A percentile compares a stretch with the other conserved stretches of the same genome.
phyloP scores from a whole-genome alignment of 1,140 invertebrate genomes.

The Helicoverpa armigera region DNA sequence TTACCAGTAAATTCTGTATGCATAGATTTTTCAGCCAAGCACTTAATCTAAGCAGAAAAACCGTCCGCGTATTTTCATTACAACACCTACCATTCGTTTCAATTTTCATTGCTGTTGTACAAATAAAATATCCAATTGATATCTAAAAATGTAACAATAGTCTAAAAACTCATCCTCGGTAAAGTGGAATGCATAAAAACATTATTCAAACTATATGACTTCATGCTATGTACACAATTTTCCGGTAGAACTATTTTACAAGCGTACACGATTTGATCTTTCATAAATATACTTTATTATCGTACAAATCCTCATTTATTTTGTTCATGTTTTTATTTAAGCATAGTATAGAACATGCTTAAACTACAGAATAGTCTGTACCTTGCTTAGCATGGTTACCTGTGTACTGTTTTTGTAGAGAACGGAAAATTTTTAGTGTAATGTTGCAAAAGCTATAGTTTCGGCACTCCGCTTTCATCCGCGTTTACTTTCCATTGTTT shows the following conservation, averaged over 20 bases:
- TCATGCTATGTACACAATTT: slow-evolving; percentile 41
- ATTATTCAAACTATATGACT: slow-evolving; percentile 18
- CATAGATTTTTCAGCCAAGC: no score
- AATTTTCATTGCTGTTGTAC: no score
- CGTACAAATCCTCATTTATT: slow-evolving; percentile 7
- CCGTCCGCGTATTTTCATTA: no score
- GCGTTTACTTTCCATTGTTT: neutral
- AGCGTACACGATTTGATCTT: slow-evolving; percentile 17
- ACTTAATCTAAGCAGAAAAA: no score
- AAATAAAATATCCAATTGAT: slow-evolving; percentile 7
- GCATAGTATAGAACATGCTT: neutral
- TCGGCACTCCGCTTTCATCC: neutral
- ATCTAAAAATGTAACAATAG: neutral
- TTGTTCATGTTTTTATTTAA: neutral
- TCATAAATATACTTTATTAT: slow-evolving; percentile 18
- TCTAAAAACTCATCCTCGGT: neutral
- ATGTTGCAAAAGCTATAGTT: slow-evolving; percentile 1
- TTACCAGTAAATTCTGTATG: no score
- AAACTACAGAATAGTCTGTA: neutral
- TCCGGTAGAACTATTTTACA: slow-evolving; percentile 31
- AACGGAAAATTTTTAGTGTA: slow-evolving; percentile 11
- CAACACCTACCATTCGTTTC: no score
- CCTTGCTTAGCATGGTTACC: slow-evolving; percentile 9
- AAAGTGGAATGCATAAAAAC: slow-evolving; percentile 25
- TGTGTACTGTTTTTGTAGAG: neutral